Evolutionary conservation across 2,888 invertebrate genomes (phyloP).

Genomic region (Trissolcus brochymenae): DNA sequence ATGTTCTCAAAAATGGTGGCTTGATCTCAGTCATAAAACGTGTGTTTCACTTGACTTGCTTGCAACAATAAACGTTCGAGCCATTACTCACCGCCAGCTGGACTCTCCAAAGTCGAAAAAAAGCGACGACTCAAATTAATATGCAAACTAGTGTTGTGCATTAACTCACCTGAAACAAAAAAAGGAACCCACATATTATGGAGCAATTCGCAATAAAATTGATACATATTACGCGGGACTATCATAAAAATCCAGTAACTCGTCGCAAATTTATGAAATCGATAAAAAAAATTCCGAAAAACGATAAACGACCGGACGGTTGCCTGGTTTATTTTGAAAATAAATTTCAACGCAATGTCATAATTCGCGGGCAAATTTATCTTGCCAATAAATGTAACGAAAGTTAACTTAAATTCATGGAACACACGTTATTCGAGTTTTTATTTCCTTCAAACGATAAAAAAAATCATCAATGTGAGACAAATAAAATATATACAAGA

Average conservation of each 20-base stretch:
- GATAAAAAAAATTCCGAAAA: conserved; percentile 17
- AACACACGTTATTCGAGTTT: conserved; percentile 16
- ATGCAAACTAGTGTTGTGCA: conserved; percentile 51
- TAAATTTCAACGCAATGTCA: conserved; percentile 35
- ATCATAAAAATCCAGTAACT: conserved; percentile 18
- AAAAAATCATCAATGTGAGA: conserved; percentile 5
- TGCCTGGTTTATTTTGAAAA: conserved; percentile 23
- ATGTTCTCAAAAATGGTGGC: conserved; percentile 14
- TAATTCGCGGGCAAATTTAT: conserved; percentile 42
- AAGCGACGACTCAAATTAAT: conserved; percentile 59
- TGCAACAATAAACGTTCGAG: conserved; percentile 37
- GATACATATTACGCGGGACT: conserved; percentile 21
- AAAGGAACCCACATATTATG: conserved; percentile 43
- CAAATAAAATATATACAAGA: conserved; percentile 8
- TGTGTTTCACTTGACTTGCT: conserved; percentile 24
- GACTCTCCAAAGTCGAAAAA: conserved; percentile 57
- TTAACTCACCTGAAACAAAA: conserved; percentile 51
- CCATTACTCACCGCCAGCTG: conserved; percentile 60
- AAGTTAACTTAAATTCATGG: conserved; percentile 43
- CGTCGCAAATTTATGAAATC: conserved; percentile 31
- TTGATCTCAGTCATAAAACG: conserved; percentile 30
- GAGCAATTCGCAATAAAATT: conserved; percentile 33
- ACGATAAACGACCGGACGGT: background rate
- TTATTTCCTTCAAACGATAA: conserved; percentile 9
- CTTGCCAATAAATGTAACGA: conserved; percentile 43